Conservation (phyloP, 2,113 vertebrate species). For the Coreoperca whiteheadi region DNA sequence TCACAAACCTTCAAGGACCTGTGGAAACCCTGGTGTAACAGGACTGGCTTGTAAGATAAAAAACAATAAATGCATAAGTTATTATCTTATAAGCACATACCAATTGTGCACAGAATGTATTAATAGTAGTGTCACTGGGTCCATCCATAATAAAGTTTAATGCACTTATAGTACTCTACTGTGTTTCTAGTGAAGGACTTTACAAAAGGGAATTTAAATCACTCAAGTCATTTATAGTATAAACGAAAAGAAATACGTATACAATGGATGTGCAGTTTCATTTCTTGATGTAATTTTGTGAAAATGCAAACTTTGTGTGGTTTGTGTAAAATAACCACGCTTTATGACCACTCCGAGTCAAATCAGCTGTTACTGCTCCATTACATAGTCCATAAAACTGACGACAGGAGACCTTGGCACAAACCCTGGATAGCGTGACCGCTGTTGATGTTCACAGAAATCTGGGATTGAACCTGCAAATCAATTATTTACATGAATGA, state of each 20-base stretch:
- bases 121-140: background rate
- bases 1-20: too few species aligned
- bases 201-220: background rate
- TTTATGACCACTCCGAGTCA: background rate
- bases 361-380: slow-evolving; percentile 1
- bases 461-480: slow-evolving; percentile 51
- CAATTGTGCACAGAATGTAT: too few species aligned
- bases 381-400: slow-evolving; percentile 7
- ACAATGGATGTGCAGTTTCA: background rate
- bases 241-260: background rate
- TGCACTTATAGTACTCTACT: background rate
- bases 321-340: background rate
- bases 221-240: background rate
- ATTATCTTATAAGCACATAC: background rate
- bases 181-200: background rate
- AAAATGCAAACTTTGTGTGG: background rate
- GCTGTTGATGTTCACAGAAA: slow-evolving; percentile 56
- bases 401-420: background rate
- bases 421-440: slow-evolving; percentile 51
- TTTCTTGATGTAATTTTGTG: background rate
- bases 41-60: too few species aligned
- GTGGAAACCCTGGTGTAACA: too few species aligned
- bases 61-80: background rate
- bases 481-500: slow-evolving; percentile 72
- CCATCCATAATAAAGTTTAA: background rate